phyloP scores from a whole-genome alignment of 2,113 vertebrate species.

The Chascanopsetta lugubris region DNA sequence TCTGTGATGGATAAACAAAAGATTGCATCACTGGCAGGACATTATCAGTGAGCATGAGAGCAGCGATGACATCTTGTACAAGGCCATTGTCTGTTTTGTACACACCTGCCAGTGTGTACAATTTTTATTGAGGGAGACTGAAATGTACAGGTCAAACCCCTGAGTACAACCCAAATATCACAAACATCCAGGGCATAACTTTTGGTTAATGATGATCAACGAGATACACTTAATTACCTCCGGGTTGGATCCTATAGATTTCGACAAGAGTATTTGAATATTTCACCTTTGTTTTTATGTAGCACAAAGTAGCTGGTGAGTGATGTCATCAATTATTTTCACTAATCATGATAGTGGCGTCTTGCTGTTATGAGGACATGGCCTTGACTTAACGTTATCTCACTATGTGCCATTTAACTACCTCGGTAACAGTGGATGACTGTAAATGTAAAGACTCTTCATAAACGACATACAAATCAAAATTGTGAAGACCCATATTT shows the following conservation, averaged over 20 bases:
- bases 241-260: not conserved
- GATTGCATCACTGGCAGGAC: constrained; percentile 7
- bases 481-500: not conserved
- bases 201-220: not conserved
- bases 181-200: not conserved
- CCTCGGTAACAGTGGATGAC: not conserved
- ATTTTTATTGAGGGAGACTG: not conserved
- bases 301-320: not conserved
- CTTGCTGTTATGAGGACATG: not conserved
- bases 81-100: constrained; percentile 23
- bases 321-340: not conserved
- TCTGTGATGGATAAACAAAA: constrained; percentile 28
- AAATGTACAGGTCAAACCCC: not conserved
- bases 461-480: not conserved
- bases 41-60: not conserved
- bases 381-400: not conserved
- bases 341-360: not conserved
- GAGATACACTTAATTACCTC: not conserved
- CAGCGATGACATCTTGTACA: constrained; percentile 4
- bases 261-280: not conserved
- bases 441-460: not conserved
- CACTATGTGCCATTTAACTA: not conserved
- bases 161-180: not conserved
- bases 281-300: not conserved
- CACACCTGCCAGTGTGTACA: not conserved